Percentiles rank a stretch among this genome's conserved stretches.
Conservation (phyloP, 2,113 vertebrate species). For the Bothrops jararaca region DNA sequence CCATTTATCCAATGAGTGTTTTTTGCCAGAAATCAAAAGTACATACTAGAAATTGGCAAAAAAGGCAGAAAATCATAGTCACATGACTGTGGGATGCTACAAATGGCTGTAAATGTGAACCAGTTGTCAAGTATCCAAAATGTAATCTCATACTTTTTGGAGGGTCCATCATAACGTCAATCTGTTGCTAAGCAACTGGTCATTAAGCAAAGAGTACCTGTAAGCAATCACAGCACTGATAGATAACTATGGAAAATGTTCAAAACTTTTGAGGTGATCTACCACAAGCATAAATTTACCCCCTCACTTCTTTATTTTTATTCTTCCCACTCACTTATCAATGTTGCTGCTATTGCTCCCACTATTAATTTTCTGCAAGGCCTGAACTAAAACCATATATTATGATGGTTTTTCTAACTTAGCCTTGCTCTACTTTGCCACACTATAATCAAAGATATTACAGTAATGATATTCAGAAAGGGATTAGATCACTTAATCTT, state of each 20-base stretch:
- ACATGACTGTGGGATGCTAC: not conserved
- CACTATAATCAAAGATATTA: not conserved
- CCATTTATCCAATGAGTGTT: not conserved
- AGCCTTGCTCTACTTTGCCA: not conserved
- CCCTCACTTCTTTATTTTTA: not conserved
- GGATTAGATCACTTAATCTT: constrained; percentile 19
- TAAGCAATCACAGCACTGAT: not conserved
- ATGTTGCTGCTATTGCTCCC: not conserved
- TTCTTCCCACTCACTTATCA: not conserved
- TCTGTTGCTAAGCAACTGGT: not conserved
- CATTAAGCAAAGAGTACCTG: not conserved
- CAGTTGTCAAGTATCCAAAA: not conserved
- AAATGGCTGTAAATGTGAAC: not conserved
- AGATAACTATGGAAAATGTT: not conserved
- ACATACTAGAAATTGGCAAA: not conserved
- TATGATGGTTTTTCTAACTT: not conserved
- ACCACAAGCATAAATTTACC: not conserved
- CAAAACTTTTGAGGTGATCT: not conserved
- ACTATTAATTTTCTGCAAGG: not conserved
- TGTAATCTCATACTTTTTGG: not conserved
- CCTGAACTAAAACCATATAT: not conserved
- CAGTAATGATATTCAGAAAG: constrained; percentile 12
- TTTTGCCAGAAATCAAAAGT: not conserved
- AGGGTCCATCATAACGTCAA: not conserved
- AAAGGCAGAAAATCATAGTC: not conserved